phyloP scores from a whole-genome alignment of 2,888 invertebrate species.

The Cephus runcator region DNA sequence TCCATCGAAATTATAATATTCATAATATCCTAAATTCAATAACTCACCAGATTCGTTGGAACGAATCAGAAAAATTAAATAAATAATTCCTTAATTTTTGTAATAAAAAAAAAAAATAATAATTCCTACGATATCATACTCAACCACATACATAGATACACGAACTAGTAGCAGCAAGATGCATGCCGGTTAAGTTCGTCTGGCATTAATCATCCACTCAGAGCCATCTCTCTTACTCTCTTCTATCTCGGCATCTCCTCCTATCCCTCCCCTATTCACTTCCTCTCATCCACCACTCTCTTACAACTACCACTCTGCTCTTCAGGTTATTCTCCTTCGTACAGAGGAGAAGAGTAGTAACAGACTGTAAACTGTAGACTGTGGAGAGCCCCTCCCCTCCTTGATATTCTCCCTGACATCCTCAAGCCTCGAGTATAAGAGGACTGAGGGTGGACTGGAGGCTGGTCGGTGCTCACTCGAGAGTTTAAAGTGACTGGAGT shows the following conservation, averaged over 20 bases:
- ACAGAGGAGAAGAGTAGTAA: background rate
- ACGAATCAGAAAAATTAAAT: background rate
- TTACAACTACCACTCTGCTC: background rate
- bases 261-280: background rate
- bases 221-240: slow-evolving; percentile 10
- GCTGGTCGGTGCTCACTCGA: background rate
- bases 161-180: background rate
- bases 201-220: slow-evolving; percentile 42
- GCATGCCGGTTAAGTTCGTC: slow-evolving; percentile 34
- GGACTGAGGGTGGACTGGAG: background rate
- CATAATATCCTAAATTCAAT: background rate
- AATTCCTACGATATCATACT: background rate
- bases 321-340: background rate
- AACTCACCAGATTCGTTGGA: background rate
- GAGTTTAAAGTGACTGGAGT: slow-evolving; percentile 34
- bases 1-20: background rate
- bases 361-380: background rate
- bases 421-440: background rate
- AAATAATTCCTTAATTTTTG: background rate
- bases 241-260: background rate
- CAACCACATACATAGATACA: background rate
- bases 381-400: background rate
- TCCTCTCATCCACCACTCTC: background rate
- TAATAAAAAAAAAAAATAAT: background rate
- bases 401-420: background rate